Conservation (phyloP, 2,888 invertebrate genomes). For the Caenorhabditis auriculariae region DNA sequence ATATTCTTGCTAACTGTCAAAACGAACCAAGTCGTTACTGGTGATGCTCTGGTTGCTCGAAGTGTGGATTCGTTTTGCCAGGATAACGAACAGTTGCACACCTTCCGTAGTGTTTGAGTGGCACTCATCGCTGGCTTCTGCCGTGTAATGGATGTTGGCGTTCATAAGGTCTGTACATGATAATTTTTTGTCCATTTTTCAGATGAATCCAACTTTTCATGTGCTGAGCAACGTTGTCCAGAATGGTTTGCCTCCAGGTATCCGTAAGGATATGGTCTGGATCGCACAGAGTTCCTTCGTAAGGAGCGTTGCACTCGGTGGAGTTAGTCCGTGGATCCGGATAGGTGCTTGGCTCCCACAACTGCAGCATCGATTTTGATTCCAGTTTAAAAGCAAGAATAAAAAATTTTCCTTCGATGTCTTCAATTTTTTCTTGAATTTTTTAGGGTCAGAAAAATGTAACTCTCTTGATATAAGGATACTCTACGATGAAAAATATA, state of each 20-base stretch:
- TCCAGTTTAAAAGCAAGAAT: no score
- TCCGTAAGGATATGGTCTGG: constrained; percentile 62
- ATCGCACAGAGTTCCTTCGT: constrained; percentile 58
- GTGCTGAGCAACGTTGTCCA: constrained; percentile 50
- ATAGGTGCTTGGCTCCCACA: constrained; percentile 53
- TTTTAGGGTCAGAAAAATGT: no score
- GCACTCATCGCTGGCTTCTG: constrained; percentile 52
- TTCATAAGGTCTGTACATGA: constrained; percentile 36
- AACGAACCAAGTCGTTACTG: constrained; percentile 52
- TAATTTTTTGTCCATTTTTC: not conserved
- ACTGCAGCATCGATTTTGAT: no score
- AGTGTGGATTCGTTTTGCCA: constrained; percentile 58
- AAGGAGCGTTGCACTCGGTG: constrained; percentile 38
- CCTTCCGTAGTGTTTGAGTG: constrained; percentile 44
- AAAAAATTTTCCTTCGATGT: no score
- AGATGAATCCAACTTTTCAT: constrained; percentile 34
- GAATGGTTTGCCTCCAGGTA: constrained; percentile 57
- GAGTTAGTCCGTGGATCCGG: constrained; percentile 57
- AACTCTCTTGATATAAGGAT: no score
- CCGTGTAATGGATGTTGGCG: constrained; percentile 53
- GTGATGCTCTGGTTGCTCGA: constrained; percentile 54
- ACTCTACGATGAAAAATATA: no score
- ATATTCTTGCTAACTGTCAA: not conserved
- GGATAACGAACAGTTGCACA: constrained; percentile 54
- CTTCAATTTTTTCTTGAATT: no score